Evolutionary conservation across 2,888 invertebrate genomes (phyloP).

Genomic region (Willowsia nigromaculata): DNA sequence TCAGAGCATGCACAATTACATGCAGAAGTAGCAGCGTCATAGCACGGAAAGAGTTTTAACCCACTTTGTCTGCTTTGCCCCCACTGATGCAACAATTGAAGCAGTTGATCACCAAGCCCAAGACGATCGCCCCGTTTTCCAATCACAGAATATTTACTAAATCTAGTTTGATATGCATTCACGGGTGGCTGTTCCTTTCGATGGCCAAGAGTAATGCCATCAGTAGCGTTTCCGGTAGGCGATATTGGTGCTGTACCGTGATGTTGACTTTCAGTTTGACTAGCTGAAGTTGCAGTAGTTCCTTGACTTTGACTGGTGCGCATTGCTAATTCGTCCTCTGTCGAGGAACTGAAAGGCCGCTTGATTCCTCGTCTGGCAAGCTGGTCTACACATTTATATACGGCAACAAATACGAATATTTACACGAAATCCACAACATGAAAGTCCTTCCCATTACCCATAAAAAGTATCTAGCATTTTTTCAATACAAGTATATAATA

Average conservation of each 20-base stretch:
- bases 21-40: slow-evolving; percentile 70
- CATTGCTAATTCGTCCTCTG: slow-evolving; percentile 75
- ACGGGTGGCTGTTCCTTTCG: slow-evolving; percentile 52
- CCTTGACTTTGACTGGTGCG: slow-evolving; percentile 47
- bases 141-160: slow-evolving; percentile 70
- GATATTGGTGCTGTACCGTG: neutral
- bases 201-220: slow-evolving; percentile 55
- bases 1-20: slow-evolving; percentile 68
- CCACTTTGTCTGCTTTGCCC: slow-evolving; percentile 77
- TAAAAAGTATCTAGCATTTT: no score
- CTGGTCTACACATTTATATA: slow-evolving; percentile 74
- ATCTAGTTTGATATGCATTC: slow-evolving; percentile 50
- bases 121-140: slow-evolving; percentile 73
- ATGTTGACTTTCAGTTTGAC: slow-evolving; percentile 56
- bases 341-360: slow-evolving; percentile 77
- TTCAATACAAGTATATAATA: neutral
- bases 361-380: slow-evolving; percentile 78
- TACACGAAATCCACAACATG: slow-evolving; percentile 20
- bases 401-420: slow-evolving; percentile 30
- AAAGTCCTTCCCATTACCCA: neutral
- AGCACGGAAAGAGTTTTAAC: slow-evolving; percentile 71
- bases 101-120: slow-evolving; percentile 78
- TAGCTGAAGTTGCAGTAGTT: slow-evolving; percentile 38
- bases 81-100: slow-evolving; percentile 77
- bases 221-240: slow-evolving; percentile 20